A percentile compares a stretch with the other conserved stretches of the same genome.
phyloP scores from a whole-genome alignment of 2,888 invertebrate species.

The Diaprepes abbreviatus region DNA sequence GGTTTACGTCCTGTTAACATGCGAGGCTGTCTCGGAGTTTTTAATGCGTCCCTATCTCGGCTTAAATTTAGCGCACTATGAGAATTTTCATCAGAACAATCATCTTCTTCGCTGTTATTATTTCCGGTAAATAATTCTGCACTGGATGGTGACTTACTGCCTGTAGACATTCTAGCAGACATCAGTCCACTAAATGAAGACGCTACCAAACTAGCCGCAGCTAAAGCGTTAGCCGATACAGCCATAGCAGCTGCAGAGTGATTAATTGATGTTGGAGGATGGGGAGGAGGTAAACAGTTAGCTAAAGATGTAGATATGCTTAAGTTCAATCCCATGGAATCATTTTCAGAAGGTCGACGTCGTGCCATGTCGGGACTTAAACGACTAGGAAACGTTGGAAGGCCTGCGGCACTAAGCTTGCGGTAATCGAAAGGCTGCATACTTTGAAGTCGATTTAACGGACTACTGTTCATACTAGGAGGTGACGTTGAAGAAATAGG shows the following conservation, averaged over 20 bases:
- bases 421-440: slow-evolving; percentile 97
- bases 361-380: slow-evolving; percentile 66
- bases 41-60: slow-evolving; percentile 69
- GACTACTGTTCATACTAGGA: slow-evolving; percentile 75
- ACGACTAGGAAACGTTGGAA: slow-evolving; percentile 69
- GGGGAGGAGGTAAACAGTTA: slow-evolving; percentile 75
- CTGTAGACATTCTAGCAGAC: slow-evolving; percentile 70
- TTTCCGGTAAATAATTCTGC: slow-evolving; percentile 65
- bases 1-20: slow-evolving; percentile 74
- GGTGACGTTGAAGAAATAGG: slow-evolving; percentile 75
- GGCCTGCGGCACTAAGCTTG: slow-evolving; percentile 78
- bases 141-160: slow-evolving; percentile 69
- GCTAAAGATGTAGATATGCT: slow-evolving; percentile 75
- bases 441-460: slow-evolving; percentile 89
- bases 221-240: slow-evolving; percentile 72
- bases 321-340: slow-evolving; percentile 73
- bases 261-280: slow-evolving; percentile 73
- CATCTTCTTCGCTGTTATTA: slow-evolving; percentile 70
- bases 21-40: slow-evolving; percentile 66
- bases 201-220: slow-evolving; percentile 75
- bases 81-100: slow-evolving; percentile 74
- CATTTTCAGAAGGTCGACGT: slow-evolving; percentile 71
- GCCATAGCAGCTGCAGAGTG: slow-evolving; percentile 78
- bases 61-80: slow-evolving; percentile 77
- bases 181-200: slow-evolving; percentile 74